These are phyloP conservation scores for Astur gentilis DNA, from an alignment of 2,113 vertebrate genomes.

Conservation along the genomic window DNA sequence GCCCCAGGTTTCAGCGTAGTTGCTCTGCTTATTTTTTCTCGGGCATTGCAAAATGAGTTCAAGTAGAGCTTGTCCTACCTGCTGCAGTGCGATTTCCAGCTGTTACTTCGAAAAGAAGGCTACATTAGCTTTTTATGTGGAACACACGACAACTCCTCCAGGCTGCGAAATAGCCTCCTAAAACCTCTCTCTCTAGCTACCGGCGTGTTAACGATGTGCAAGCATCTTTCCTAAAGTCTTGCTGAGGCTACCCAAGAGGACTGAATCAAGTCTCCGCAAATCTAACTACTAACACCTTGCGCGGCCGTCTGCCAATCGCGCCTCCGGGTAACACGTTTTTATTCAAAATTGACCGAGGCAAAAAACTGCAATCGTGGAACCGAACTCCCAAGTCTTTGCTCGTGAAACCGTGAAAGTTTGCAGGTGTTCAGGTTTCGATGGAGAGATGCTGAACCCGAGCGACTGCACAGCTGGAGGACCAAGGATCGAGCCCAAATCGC, in stretches of 20 bases:
- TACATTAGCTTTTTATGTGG: background rate
- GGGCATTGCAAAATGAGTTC: background rate
- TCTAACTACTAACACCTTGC: background rate
- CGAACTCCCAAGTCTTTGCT: background rate
- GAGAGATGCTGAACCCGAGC: background rate
- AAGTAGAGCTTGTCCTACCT: background rate
- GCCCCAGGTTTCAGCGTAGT: background rate
- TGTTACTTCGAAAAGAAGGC: background rate
- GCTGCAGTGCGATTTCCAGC: background rate
- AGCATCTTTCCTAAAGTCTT: background rate
- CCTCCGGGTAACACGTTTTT: background rate
- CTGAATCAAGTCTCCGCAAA: background rate
- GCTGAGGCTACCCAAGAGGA: background rate
- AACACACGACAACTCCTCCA: background rate
- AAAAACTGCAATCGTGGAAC: background rate
- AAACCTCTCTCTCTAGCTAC: background rate
- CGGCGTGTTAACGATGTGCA: background rate
- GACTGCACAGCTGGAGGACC: background rate
- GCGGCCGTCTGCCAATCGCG: accelerated
- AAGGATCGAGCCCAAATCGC: accelerated
- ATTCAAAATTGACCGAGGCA: background rate
- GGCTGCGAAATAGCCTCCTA: background rate
- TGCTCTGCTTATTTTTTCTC: background rate
- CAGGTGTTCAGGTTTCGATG: background rate
- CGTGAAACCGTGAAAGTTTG: background rate